Evolutionary conservation across 2,888 invertebrate species (phyloP), one percentile per base, ranked within the genome.

Genomic region (Lepidochrysops patricia): DNA sequence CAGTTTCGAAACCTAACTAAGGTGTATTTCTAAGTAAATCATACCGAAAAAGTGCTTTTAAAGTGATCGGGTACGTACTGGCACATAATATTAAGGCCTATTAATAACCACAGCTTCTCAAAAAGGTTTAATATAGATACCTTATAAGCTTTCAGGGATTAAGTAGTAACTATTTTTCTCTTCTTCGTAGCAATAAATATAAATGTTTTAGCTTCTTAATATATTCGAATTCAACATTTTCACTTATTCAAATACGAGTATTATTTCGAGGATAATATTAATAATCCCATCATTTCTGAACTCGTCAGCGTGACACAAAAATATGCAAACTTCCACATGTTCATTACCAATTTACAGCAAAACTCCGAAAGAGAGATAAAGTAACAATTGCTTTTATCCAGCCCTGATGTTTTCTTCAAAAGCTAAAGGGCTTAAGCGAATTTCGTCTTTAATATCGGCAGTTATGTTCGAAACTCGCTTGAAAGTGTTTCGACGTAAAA

Each of bases 261-360:
- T 9, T 23, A 43, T 43, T 43, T 9, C 9, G 4, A 19, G 43
- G 43, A 43, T 15, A 15, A 43, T 37, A 6, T 9, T 34, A 23
- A 43, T 43, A 43, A 43, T 49, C 60, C 57, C 56, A 57, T 61
- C 52, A 54, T 58, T 57, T 50, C 37, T 29, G 54, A 43, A 58
- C 43, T 29, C 52, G 37, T 57, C 49, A 43, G 57, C 50, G 57
- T 29, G 27, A 49, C 60, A 60, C 43, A 43, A 43, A 43, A 43
- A 43, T 23, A 43, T n/a, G 9, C 6, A 13, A 52, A 26, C 27
- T 52, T 26, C 13, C 26, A 52, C 52, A 52, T 26, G 25, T 52
- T 52, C 52, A 52, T 52, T 15, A 52, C 52, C 27, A 52, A 26
- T 52, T 52, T 52, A 52, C 26, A 52, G 27, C 52, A 12, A 54